These are phyloP conservation scores for Caenorhabditis tropicalis DNA, from an alignment of 1,140 invertebrate genomes.

Conservation along the genomic window DNA sequence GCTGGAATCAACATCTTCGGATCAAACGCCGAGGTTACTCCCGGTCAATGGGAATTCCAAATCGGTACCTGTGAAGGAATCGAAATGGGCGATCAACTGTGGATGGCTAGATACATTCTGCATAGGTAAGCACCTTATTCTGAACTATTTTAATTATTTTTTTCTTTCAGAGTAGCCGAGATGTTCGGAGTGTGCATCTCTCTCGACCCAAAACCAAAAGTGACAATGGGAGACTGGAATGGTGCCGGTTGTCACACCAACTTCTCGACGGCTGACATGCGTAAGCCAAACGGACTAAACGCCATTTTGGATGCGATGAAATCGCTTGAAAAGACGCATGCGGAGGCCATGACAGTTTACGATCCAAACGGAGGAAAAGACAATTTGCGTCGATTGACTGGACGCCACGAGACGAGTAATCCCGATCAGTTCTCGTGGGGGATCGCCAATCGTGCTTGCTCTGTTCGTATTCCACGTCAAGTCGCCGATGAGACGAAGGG, in stretches of 20 bases:
- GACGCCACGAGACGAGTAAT: constrained; percentile 83
- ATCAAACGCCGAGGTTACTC: constrained; percentile 91
- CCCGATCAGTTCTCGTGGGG: constrained; percentile 84
- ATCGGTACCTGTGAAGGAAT: constrained; percentile 80
- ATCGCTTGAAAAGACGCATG: constrained; percentile 82
- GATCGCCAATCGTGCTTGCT: constrained; percentile 82
- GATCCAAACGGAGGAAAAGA: constrained; percentile 81
- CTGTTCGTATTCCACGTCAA: constrained; percentile 82
- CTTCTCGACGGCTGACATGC: constrained; percentile 87
- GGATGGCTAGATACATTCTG: constrained; percentile 85
- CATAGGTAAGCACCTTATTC: constrained; percentile 73
- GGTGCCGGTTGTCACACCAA: constrained; percentile 88
- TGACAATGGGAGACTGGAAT: constrained; percentile 80
- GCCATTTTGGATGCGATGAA: constrained; percentile 76
- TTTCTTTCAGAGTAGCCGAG: constrained; percentile 80
- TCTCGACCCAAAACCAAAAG: constrained; percentile 84
- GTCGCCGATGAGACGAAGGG: constrained; percentile 84
- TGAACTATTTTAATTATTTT: neutral
- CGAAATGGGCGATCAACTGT: constrained; percentile 84
- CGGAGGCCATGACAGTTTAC: constrained; percentile 86
- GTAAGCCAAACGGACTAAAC: constrained; percentile 81
- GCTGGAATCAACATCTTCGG: constrained; percentile 86
- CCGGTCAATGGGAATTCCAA: constrained; percentile 78
- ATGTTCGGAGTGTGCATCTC: constrained; percentile 85
- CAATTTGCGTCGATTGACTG: constrained; percentile 86